Evolutionary conservation across 2,888 invertebrate genomes (phyloP).

Genomic region (Drosophila neonasuta): DNA sequence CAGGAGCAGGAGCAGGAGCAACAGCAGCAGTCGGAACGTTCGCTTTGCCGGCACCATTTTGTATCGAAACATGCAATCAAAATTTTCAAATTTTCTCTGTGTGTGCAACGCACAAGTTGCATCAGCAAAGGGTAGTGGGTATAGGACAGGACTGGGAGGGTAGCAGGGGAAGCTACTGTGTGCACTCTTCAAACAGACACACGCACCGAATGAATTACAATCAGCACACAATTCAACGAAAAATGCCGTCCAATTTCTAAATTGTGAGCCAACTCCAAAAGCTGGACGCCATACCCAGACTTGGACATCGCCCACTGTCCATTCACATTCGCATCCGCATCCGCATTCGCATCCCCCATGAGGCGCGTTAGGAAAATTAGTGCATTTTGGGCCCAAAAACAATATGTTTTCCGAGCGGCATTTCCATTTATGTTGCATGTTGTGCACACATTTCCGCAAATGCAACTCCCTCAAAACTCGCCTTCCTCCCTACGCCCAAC

Average conservation of each 20-base stretch:
- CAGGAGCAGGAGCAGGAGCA: conserved; percentile 9
- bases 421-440: conserved; percentile 76
- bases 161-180: conserved; percentile 21
- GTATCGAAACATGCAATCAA: conserved; percentile 80
- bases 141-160: neutral
- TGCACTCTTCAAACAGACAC: conserved; percentile 62
- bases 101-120: conserved; percentile 25
- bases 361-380: conserved; percentile 76
- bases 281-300: conserved; percentile 3
- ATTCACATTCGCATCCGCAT: neutral
- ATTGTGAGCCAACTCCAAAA: conserved; percentile 56
- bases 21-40: conserved; percentile 19
- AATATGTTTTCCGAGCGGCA: conserved; percentile 77
- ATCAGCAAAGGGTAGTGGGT: neutral
- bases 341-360: conserved; percentile 38
- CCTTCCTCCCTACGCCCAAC: too few species aligned
- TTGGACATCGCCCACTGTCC: neutral
- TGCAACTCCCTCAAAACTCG: conserved; percentile 44
- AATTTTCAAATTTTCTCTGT: conserved; percentile 79
- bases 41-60: conserved; percentile 75
- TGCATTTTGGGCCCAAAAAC: conserved; percentile 76
- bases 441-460: conserved; percentile 78
- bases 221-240: conserved; percentile 79
- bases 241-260: conserved; percentile 78
- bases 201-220: conserved; percentile 76